phyloP scores from a whole-genome alignment of 2,113 vertebrate genomes.

The Coregonus clupeaformis region DNA sequence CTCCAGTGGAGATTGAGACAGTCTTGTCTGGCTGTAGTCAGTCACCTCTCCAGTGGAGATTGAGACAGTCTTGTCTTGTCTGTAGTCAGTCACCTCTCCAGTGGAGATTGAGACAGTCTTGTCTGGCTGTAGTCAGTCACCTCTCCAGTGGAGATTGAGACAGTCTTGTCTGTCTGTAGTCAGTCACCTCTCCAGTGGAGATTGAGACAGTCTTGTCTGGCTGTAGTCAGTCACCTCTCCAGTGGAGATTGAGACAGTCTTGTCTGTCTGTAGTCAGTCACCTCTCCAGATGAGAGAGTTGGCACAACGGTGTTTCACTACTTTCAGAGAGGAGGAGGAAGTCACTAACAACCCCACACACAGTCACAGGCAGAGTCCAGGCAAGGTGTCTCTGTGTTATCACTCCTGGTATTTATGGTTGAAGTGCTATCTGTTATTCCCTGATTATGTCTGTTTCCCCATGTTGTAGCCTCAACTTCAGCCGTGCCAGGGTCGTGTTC shows the following conservation, averaged over 20 bases:
- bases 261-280: neutral
- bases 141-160: too few species aligned
- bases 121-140: too few species aligned
- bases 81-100: too few species aligned
- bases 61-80: too few species aligned
- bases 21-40: too few species aligned
- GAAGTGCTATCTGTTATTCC: neutral
- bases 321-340: neutral
- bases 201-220: too few species aligned
- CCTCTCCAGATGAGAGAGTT: constrained; percentile 14
- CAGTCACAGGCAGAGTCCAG: neutral
- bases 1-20: too few species aligned
- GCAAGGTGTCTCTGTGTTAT: constrained; percentile 2
- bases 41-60: too few species aligned
- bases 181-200: too few species aligned
- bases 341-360: neutral
- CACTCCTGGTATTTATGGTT: neutral
- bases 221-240: neutral
- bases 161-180: too few species aligned
- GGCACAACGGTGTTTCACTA: constrained; percentile 52
- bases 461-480: neutral
- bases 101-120: too few species aligned
- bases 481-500: too few species aligned
- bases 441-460: neutral
- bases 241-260: neutral